These are phyloP conservation scores for Umimayanthus chanpuru DNA, from an alignment of 92 coral and sea anemone genomes.

Conservation along the genomic window DNA sequence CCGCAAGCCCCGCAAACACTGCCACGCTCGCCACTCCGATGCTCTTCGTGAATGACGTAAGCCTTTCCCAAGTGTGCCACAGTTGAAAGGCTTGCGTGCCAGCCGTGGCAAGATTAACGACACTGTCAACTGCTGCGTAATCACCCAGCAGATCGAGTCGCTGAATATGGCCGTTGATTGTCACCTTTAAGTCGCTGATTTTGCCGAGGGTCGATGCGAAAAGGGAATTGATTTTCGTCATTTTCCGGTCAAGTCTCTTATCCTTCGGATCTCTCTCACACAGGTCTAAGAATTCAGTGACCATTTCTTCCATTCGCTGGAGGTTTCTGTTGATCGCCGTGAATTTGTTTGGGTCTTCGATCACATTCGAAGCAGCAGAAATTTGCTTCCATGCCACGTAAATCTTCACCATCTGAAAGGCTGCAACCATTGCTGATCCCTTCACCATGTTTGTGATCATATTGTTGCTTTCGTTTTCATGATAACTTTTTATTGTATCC, in stretches of 20 bases:
- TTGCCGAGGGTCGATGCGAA: constrained; percentile 56
- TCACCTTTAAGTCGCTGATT: constrained; percentile 57
- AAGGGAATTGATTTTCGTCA: constrained; percentile 57
- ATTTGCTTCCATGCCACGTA: constrained; percentile 67
- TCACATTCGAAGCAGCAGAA: constrained; percentile 66
- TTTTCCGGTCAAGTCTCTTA: constrained; percentile 45
- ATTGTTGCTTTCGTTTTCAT: constrained; percentile 52
- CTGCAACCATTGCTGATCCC: constrained; percentile 55
- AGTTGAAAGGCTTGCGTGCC: constrained; percentile 62
- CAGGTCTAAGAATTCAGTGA: constrained; percentile 58
- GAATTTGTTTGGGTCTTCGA: constrained; percentile 55
- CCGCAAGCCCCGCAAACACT: constrained; percentile 43
- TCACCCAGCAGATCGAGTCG: constrained; percentile 66
- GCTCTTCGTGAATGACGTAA: constrained; percentile 49
- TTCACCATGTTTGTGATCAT: constrained; percentile 60
- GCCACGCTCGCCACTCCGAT: constrained; percentile 55
- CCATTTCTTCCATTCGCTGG: constrained; percentile 60
- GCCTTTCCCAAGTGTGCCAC: constrained; percentile 56
- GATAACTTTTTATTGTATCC: constrained; percentile 47
- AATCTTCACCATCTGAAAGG: constrained; percentile 59
- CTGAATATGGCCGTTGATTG: constrained; percentile 70
- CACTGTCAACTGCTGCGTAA: constrained; percentile 61
- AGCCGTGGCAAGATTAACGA: constrained; percentile 59
- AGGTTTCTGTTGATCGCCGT: constrained; percentile 52
- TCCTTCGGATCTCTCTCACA: constrained; percentile 58